These are phyloP conservation scores for Gymnocephalus cernua DNA, from an alignment of 2,113 vertebrate species.

Conservation along the genomic window DNA sequence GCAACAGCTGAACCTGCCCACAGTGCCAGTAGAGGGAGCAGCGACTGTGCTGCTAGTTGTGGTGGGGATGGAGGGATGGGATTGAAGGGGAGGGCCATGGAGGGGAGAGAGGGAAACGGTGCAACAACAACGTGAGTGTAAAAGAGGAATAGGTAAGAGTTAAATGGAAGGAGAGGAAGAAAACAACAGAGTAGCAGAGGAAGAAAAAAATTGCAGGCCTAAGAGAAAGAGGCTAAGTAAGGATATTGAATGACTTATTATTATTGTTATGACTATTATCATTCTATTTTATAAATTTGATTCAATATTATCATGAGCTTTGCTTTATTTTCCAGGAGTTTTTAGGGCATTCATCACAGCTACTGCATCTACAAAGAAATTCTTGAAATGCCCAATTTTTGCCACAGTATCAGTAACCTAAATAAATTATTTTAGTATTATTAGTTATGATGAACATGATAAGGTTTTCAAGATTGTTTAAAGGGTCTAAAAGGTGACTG, in stretches of 20 bases:
- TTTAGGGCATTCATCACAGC: not conserved
- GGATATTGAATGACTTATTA: not conserved
- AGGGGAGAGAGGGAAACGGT: not conserved
- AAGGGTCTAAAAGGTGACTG: too few species aligned
- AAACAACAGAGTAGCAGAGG: not conserved
- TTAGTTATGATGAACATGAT: too few species aligned
- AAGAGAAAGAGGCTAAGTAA: not conserved
- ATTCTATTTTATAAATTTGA: not conserved
- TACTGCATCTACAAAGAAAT: not conserved
- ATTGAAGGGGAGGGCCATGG: not conserved
- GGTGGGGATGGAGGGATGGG: constrained; percentile 3
- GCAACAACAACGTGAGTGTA: not conserved
- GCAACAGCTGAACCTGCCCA: constrained; percentile 52
- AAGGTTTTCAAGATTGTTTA: not conserved
- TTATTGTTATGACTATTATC: too few species aligned
- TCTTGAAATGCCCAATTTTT: not conserved
- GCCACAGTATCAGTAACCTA: not conserved
- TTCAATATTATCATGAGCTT: not conserved
- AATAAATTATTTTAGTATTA: too few species aligned
- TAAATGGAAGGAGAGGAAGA: not conserved
- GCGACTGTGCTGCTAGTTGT: constrained; percentile 9
- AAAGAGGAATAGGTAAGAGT: not conserved
- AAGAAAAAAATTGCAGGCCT: not conserved
- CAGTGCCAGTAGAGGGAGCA: constrained; percentile 70
- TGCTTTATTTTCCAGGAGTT: not conserved